Percentiles rank a stretch among this genome's conserved stretches.
phyloP scores from a whole-genome alignment of 2,113 vertebrate genomes.

The Pelobates fuscus region DNA sequence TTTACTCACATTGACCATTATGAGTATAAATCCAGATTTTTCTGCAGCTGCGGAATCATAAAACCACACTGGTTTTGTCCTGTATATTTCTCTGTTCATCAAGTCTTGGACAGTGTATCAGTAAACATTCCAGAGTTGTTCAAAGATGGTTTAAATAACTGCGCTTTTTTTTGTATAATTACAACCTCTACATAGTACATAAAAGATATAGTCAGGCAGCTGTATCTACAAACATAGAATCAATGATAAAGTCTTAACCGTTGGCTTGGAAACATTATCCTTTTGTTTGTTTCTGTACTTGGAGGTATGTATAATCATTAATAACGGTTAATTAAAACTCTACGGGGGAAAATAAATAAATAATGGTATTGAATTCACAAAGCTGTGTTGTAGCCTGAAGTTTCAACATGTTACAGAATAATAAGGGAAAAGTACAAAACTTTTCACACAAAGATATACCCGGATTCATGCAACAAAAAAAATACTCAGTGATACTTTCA shows the following conservation, averaged over 20 bases:
- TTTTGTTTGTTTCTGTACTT: constrained; percentile 36
- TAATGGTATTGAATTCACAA: not conserved
- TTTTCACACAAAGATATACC: not conserved
- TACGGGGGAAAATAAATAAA: constrained; percentile 14
- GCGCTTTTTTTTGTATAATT: constrained; percentile 36
- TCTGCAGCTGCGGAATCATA: constrained; percentile 35
- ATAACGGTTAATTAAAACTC: constrained; percentile 33
- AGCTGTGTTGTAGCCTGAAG: constrained; percentile 4
- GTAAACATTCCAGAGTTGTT: constrained; percentile 30
- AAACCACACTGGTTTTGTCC: constrained; percentile 24
- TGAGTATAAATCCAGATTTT: not conserved
- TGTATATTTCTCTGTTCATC: constrained; percentile 27
- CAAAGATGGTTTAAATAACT: constrained; percentile 33
- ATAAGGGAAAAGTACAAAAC: not conserved
- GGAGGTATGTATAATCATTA: constrained; percentile 42
- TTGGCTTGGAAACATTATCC: constrained; percentile 41
- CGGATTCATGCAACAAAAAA: not conserved
- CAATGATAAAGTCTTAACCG: constrained; percentile 34
- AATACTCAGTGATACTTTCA: too few species aligned
- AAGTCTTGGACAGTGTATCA: constrained; percentile 28
- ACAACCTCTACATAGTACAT: constrained; percentile 20
- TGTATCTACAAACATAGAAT: constrained; percentile 29
- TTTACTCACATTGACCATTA: constrained; percentile 11
- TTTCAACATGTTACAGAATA: not conserved
- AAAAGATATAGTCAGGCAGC: constrained; percentile 38